Conservation (phyloP, 2,797 vertebrate genomes). For the Chloroceryle inda region DNA sequence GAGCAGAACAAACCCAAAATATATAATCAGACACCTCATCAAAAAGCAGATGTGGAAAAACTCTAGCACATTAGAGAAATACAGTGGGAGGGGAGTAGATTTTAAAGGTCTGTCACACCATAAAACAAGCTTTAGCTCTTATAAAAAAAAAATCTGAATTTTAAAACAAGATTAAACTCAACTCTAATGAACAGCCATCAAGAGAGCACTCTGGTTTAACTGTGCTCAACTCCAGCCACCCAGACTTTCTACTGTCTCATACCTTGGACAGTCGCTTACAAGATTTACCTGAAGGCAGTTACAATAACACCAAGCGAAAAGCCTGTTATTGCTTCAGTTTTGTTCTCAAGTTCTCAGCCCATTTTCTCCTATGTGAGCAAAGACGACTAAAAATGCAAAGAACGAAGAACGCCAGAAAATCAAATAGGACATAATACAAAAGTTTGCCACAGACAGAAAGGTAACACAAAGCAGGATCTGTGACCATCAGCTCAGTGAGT, state of each 20-base stretch:
- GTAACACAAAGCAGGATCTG: neutral
- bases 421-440: neutral
- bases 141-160: neutral
- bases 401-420: neutral
- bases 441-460: neutral
- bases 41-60: neutral
- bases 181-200: neutral
- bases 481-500: fast-evolving
- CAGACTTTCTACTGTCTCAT: neutral
- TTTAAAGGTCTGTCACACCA: neutral
- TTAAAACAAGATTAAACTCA: neutral
- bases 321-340: neutral
- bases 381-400: neutral
- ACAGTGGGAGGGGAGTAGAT: fast-evolving
- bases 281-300: neutral
- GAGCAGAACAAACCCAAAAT: neutral
- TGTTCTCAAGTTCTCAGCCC: neutral
- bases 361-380: neutral
- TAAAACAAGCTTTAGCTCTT: neutral
- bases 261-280: neutral
- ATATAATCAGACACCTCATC: neutral
- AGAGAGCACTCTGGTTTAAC: neutral
- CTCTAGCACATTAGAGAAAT: neutral
- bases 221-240: neutral
- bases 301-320: neutral